These are phyloP conservation scores for Aphodius granarius DNA, from an alignment of 2,888 invertebrate species.

Conservation along the genomic window DNA sequence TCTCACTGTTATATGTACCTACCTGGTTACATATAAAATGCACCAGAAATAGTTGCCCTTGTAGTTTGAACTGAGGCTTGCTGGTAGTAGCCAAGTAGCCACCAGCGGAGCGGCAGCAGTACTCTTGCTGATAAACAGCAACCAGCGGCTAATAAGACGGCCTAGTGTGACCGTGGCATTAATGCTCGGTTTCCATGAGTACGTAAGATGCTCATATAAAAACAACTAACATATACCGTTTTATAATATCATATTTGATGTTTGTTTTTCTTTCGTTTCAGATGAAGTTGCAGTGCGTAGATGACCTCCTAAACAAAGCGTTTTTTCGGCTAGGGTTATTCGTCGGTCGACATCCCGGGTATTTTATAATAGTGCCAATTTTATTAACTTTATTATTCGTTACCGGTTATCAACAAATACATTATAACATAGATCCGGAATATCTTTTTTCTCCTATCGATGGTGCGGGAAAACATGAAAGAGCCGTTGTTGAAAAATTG, in stretches of 20 bases:
- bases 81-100: too few relatives aligned
- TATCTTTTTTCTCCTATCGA: slow-evolving; percentile 89
- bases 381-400: slow-evolving; percentile 78
- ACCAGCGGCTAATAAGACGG: too few relatives aligned
- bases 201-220: too few relatives aligned
- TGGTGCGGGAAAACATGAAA: slow-evolving; percentile 81
- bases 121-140: too few relatives aligned
- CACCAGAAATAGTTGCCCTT: too few relatives aligned
- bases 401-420: slow-evolving; percentile 84
- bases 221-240: too few relatives aligned
- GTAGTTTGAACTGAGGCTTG: too few relatives aligned
- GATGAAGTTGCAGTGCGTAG: slow-evolving; percentile 80
- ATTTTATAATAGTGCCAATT: slow-evolving; percentile 86
- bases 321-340: slow-evolving; percentile 80
- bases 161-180: too few relatives aligned
- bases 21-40: too few relatives aligned
- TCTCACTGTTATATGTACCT: too few relatives aligned
- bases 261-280: slow-evolving; percentile 51
- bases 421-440: slow-evolving; percentile 91
- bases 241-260: neutral
- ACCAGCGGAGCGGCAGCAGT: too few relatives aligned
- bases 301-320: slow-evolving; percentile 75
- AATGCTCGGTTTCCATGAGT: too few relatives aligned
- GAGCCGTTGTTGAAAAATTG: slow-evolving; percentile 77
- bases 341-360: slow-evolving; percentile 82